Conservation (phyloP, 2,797 vertebrate species). For the Bryconaethiops microstoma region DNA sequence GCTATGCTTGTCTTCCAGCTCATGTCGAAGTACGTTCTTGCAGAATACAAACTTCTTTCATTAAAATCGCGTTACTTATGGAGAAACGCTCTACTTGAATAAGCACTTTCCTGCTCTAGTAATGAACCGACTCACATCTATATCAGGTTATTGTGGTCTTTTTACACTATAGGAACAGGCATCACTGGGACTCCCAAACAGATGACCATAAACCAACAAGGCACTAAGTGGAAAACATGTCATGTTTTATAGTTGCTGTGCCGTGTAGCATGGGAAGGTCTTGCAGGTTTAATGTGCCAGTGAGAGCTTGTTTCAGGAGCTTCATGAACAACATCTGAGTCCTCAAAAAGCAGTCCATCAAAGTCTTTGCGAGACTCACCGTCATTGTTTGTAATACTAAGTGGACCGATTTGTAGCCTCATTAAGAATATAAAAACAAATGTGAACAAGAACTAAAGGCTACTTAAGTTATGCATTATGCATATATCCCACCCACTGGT, state of each 20-base stretch:
- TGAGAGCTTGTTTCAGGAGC: background rate
- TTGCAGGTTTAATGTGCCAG: background rate
- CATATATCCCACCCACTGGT: too few species aligned
- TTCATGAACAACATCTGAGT: background rate
- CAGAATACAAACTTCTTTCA: slow-evolving; percentile 47
- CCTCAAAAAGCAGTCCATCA: background rate
- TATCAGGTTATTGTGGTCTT: slow-evolving; percentile 16
- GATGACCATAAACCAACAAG: slow-evolving; percentile 1
- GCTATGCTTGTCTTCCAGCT: slow-evolving; percentile 8
- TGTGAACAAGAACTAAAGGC: too few species aligned
- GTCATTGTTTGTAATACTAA: background rate
- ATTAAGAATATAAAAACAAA: background rate
- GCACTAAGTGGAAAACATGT: slow-evolving; percentile 7
- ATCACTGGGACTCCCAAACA: background rate
- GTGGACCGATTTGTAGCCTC: background rate
- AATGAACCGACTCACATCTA: background rate
- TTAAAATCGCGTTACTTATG: slow-evolving; percentile 47
- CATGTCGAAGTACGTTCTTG: slow-evolving; percentile 26
- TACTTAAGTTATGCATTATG: too few species aligned
- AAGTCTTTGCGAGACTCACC: background rate
- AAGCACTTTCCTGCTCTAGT: slow-evolving; percentile 12
- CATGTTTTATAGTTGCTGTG: slow-evolving; percentile 8
- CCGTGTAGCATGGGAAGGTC: background rate
- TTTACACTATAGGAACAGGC: slow-evolving; percentile 18
- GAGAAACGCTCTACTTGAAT: slow-evolving; percentile 17